Conservation (phyloP, 2,113 vertebrate genomes). For the Trogon melanurus region DNA sequence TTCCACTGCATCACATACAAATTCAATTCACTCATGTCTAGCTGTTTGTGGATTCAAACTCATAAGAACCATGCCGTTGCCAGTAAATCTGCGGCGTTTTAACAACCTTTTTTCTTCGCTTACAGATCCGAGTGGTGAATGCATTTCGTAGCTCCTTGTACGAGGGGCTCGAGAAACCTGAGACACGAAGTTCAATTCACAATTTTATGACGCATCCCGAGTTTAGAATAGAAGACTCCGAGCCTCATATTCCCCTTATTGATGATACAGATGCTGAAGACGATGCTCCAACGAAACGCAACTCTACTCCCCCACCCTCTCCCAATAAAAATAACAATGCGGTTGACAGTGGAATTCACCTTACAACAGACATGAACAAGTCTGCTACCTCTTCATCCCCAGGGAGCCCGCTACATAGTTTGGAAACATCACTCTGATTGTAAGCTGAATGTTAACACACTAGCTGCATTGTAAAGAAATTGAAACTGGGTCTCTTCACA, state of each 20-base stretch:
- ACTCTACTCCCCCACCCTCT: conserved; percentile 89
- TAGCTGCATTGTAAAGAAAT: conserved; percentile 85
- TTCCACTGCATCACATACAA: conserved; percentile 84
- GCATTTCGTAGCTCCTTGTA: conserved; percentile 99
- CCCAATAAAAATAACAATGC: conserved; percentile 99
- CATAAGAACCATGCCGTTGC: conserved; percentile 73
- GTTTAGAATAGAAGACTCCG: conserved; percentile 99
- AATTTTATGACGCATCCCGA: conserved; percentile 99
- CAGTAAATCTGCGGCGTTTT: neutral
- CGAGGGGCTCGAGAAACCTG: conserved; percentile 96
- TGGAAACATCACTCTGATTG: conserved; percentile 99
- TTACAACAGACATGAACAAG: conserved; percentile 92
- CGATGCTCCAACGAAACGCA: conserved; percentile 96
- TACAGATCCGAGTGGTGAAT: conserved; percentile 99
- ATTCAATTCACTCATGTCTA: conserved; percentile 83
- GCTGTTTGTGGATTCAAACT: conserved; percentile 84
- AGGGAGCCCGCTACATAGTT: conserved; percentile 98
- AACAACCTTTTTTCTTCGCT: conserved; percentile 52
- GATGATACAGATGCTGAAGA: conserved; percentile 98
- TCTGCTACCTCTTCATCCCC: conserved; percentile 91
- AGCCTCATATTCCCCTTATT: conserved; percentile 98
- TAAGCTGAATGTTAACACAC: conserved; percentile 84
- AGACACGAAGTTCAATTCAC: conserved; percentile 97
- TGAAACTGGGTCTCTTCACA: conserved; percentile 86
- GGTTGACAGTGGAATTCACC: conserved; percentile 94